Base-by-base conservation (phyloP, 2,113 vertebrate species). In the Sphaerodactylus townsendi region DNA sequence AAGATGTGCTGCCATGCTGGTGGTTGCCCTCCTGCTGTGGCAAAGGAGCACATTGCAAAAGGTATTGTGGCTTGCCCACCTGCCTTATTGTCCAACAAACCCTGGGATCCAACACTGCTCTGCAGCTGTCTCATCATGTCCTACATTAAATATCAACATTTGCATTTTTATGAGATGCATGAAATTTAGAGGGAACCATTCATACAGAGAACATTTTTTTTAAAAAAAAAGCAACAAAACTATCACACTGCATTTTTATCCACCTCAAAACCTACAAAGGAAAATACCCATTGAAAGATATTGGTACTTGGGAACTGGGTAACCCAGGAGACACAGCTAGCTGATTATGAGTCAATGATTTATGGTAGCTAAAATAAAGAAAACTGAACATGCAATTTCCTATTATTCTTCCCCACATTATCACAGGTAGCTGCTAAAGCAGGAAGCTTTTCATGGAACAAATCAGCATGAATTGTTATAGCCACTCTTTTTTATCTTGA, bases 381-480 rank as follows among this genome's bases (percentile, higher is more conserved):
- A 91, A 90, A 92, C 91, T 90, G 86, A 80, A 79, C 86, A 77
- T 72, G 68, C 82, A 79, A 82, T 86, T 91, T 93, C 90, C 88
- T 88, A 92, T 87, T 84, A 87, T 85, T 92, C 59, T 80, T 84
- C 86, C 75, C 77, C 82, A 89, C 87, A 66, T 78, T 91, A 91
- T 89, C 80, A 0, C 75, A 88, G 85, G 71, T 41, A 82, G 66
- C 68, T 86, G 74, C 25, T 72, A 41, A 72, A 73, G 41, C 68
- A 78, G 85, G 79, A 82, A 77, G 35, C 28, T 39, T 53, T 46
- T 77, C 44, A 65, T 53, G 65, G 53, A 79, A 68, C 80, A 78
- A 77, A 65, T 65, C 79, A 48, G 50, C 65, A 77, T 53, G 79
- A 77, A 71, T 39, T 77, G 64, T 82, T 77, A 86, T 21, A 50